These are phyloP conservation scores for Urosaurus nigricauda DNA, from an alignment of 2,797 vertebrate species.

Conservation along the genomic window DNA sequence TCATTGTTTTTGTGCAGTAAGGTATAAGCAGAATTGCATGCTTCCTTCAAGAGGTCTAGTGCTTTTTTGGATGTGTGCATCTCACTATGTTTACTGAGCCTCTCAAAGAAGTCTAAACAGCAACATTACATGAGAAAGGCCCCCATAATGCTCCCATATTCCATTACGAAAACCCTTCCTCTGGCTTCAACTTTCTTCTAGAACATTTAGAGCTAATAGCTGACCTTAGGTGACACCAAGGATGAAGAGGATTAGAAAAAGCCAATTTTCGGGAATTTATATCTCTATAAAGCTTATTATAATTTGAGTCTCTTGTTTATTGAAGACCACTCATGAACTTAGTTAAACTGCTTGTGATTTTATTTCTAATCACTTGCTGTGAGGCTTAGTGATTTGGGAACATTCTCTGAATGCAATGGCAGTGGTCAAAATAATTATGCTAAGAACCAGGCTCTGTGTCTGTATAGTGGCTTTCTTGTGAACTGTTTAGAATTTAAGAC, in stretches of 20 bases:
- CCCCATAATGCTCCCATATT: not conserved
- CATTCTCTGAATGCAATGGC: not conserved
- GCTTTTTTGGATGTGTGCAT: not conserved
- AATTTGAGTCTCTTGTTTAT: conserved; percentile 49
- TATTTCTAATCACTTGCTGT: conserved; percentile 25
- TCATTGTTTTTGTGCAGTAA: not conserved
- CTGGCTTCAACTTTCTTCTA: conserved; percentile 21
- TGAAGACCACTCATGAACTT: conserved; percentile 36
- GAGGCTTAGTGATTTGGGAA: not conserved
- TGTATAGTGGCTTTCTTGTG: not conserved
- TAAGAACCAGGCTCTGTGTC: conserved; percentile 28
- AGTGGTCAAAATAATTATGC: not conserved
- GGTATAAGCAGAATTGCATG: not conserved
- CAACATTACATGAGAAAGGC: not conserved
- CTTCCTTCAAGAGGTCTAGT: too few relatives aligned
- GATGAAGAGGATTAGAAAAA: conserved; percentile 53
- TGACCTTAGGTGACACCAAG: conserved; percentile 43
- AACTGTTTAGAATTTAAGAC: fast-evolving
- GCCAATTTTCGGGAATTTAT: conserved; percentile 33
- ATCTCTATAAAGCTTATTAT: conserved; percentile 62
- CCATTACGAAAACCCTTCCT: not conserved
- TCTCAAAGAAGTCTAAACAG: too few relatives aligned
- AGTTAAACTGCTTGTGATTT: conserved; percentile 57
- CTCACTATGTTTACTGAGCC: not conserved
- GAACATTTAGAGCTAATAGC: conserved; percentile 47